Base-by-base conservation (phyloP, 2,888 invertebrate species). In the Synergus japonicus region DNA sequence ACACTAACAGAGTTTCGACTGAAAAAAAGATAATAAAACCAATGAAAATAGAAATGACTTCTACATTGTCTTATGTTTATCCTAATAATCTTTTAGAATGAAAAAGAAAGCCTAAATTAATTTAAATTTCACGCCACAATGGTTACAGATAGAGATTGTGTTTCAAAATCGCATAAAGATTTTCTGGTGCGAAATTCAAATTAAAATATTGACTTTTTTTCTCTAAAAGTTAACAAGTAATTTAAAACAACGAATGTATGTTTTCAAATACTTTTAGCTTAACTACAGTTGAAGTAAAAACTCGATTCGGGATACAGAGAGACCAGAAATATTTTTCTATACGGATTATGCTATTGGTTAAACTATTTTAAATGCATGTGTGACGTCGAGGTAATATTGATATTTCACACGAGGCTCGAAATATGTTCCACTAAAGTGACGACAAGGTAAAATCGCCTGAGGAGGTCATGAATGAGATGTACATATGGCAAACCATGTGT, bases 1-100 rank as follows among this genome's bases (percentile, higher is more conserved):
- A 99, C 90, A 98, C 95, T 90, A 97, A 95, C 86, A 98, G 94
- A 88, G 97, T 98, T 91, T 97, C 96, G 85, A 95, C 96, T 96
- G 94, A 18, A 81, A 84, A 81, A 79, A 77, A 13, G 1, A 12
- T 5, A 12, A 46, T 1, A 22, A 29, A 44, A 66, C 1, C 1
- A 2, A 8, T 3, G 13, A 15, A 18, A 54, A n/a, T 2, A 1
- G 2, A 4, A n/a, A 54, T 2, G 8, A 0, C 9, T n/a, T 54
- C 8, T 9, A n/a, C n/a, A 54, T n/a, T n/a, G 0, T 2, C 8
- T 54, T n/a, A n/a, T 54, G n/a, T 9, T 8, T n/a, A 8, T 5
- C 3, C 9, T n/a, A n/a, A 54, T 54, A 54, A n/a, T n/a, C n/a
- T 54, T 2, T 29, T 29, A 29, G 29, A 29, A 29, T 29, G 29